Percentiles rank a stretch among this genome's conserved stretches.
phyloP scores from a whole-genome alignment of 2,888 invertebrate species.

The Branchinecta sandiegonensis region DNA sequence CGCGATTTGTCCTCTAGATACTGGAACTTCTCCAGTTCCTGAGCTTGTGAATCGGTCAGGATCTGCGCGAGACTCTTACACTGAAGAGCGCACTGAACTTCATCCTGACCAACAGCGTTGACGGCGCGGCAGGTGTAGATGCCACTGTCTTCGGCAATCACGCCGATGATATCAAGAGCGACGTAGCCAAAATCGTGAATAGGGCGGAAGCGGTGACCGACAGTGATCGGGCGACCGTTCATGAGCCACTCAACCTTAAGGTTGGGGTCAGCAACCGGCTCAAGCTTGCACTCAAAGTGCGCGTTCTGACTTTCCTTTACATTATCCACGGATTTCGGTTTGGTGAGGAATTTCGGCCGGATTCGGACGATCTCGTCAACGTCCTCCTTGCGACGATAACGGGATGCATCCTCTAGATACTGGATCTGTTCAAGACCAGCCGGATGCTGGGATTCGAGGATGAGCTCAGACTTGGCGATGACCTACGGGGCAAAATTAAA shows the following conservation, averaged over 20 bases:
- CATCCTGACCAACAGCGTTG: conserved; percentile 76
- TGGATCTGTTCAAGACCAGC: conserved; percentile 82
- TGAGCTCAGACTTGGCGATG: conserved; percentile 63
- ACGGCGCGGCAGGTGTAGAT: conserved; percentile 85
- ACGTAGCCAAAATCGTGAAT: conserved; percentile 98
- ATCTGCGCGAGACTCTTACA: conserved; percentile 46
- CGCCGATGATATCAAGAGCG: conserved; percentile 85
- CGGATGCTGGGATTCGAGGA: conserved; percentile 77
- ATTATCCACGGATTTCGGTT: conserved; percentile 69
- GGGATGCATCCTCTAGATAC: conserved; percentile 70
- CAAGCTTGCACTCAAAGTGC: conserved; percentile 93
- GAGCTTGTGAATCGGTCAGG: conserved; percentile 69
- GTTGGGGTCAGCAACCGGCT: conserved; percentile 91
- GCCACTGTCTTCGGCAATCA: conserved; percentile 84
- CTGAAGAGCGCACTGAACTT: conserved; percentile 42
- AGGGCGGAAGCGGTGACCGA: conserved; percentile 83
- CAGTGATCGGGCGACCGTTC: conserved; percentile 80
- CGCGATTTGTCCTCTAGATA: conserved; percentile 69
- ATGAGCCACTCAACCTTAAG: conserved; percentile 94
- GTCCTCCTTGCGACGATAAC: conserved; percentile 64
- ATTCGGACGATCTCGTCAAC: conserved; percentile 69
- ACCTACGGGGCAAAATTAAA: conserved; percentile 19
- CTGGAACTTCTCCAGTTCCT: conserved; percentile 77
- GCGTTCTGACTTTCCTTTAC: conserved; percentile 80
- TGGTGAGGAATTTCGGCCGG: conserved; percentile 68